Percentiles rank a stretch among this genome's conserved stretches.
Conservation (phyloP, 2,888 invertebrate genomes). For the Epinotia ramella region DNA sequence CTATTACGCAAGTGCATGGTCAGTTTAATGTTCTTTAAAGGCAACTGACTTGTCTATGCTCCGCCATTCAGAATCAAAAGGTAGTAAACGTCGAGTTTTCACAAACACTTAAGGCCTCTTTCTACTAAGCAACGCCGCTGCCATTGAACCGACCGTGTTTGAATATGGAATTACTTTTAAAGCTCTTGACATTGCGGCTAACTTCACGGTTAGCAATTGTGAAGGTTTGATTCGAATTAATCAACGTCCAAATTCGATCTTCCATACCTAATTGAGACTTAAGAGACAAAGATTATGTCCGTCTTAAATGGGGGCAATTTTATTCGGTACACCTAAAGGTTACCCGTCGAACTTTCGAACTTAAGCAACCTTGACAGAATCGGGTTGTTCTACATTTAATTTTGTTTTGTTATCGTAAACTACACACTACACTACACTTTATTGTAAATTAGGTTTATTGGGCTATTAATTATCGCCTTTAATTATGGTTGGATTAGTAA, state of each 20-base stretch:
- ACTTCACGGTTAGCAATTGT: conserved; percentile 62
- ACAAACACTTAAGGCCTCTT: not conserved
- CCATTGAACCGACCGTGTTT: conserved; percentile 76
- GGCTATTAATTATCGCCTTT: conserved; percentile 30
- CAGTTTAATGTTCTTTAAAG: conserved; percentile 75
- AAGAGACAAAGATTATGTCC: conserved; percentile 61
- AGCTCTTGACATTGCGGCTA: conserved; percentile 79
- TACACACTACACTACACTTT: conserved; percentile 40
- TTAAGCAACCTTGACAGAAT: conserved; percentile 41
- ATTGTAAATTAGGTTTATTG: conserved; percentile 37
- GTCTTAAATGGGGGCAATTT: conserved; percentile 54
- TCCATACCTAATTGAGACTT: conserved; percentile 55
- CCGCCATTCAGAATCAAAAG: not conserved
- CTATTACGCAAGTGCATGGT: conserved; percentile 76
- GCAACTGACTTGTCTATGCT: conserved; percentile 74
- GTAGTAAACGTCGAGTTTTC: not conserved
- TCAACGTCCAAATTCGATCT: conserved; percentile 59
- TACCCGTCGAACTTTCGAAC: conserved; percentile 52
- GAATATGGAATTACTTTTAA: conserved; percentile 76
- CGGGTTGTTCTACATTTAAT: conserved; percentile 47
- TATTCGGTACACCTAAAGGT: conserved; percentile 57
- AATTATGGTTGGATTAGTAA: conserved; percentile 24
- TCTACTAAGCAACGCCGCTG: conserved; percentile 56
- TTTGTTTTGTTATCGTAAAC: conserved; percentile 29
- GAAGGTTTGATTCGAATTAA: conserved; percentile 58